These are phyloP conservation scores for Cyanistes caeruleus DNA, from an alignment of 2,113 vertebrate species.

Conservation along the genomic window DNA sequence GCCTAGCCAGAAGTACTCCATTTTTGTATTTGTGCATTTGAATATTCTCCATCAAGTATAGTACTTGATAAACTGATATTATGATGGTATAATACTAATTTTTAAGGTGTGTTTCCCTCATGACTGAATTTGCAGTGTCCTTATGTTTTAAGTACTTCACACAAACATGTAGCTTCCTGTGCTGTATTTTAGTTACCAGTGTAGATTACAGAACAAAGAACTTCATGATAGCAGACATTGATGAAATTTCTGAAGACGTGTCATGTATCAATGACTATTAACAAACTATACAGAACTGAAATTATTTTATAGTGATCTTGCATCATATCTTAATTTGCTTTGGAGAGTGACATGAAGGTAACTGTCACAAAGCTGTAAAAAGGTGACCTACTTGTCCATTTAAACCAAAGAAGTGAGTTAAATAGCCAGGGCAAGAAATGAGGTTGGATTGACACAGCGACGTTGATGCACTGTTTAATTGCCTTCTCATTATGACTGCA, in stretches of 20 bases:
- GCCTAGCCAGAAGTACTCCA: neutral
- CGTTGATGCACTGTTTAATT: neutral
- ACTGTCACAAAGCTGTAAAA: neutral
- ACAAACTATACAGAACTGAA: neutral
- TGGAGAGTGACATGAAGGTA: neutral
- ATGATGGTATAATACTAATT: neutral
- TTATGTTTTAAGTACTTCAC: neutral
- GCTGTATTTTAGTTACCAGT: neutral
- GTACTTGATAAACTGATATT: neutral
- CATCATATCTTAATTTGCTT: neutral
- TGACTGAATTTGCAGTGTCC: neutral
- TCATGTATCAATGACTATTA: neutral
- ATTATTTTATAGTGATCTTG: neutral
- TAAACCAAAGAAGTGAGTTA: neutral
- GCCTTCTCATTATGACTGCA: neutral
- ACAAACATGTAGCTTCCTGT: neutral
- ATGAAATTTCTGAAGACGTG: neutral
- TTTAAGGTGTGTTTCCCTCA: neutral
- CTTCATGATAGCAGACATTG: neutral
- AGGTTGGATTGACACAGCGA: neutral
- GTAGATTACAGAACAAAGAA: neutral
- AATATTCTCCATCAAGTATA: neutral
- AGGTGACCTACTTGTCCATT: neutral
- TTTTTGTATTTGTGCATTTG: neutral
- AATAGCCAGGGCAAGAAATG: neutral